These are phyloP conservation scores for Heterochromis multidens DNA, from an alignment of 2,113 vertebrate species.

Conservation along the genomic window DNA sequence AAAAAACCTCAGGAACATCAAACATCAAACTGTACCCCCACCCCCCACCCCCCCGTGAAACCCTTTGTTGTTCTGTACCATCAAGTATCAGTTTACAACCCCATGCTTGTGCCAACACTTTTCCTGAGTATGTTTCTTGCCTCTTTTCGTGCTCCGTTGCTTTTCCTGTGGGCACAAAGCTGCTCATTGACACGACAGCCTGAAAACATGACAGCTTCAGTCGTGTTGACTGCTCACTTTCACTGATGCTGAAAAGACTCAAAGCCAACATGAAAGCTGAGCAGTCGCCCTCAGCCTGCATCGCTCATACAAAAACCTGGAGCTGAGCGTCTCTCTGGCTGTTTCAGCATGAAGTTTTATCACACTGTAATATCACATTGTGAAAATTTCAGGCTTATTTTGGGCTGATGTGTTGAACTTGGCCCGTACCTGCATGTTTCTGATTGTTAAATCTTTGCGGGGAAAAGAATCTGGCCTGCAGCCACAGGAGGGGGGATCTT, in stretches of 20 bases:
- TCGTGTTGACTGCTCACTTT: not conserved
- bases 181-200: not conserved
- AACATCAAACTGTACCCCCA: not conserved
- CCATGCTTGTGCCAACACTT: not conserved
- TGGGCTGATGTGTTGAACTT: constrained; percentile 15
- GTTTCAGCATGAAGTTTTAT: not conserved
- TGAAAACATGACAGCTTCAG: not conserved
- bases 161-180: not conserved
- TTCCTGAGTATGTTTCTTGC: not conserved
- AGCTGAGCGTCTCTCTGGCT: not conserved
- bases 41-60: rapidly evolving
- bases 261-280: not conserved
- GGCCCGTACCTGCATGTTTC: not conserved
- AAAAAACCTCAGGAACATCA: not conserved
- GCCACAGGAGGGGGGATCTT: not conserved
- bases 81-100: not conserved
- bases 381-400: not conserved
- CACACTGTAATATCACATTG: not conserved
- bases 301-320: not conserved
- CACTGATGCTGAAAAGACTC: not conserved
- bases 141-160: not conserved
- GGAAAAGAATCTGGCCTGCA: constrained; percentile 5
- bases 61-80: not conserved
- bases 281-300: not conserved
- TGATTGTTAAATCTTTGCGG: constrained; percentile 17